phyloP scores from a whole-genome alignment of 2,797 vertebrate genomes.

The Sebastes aleutianus region DNA sequence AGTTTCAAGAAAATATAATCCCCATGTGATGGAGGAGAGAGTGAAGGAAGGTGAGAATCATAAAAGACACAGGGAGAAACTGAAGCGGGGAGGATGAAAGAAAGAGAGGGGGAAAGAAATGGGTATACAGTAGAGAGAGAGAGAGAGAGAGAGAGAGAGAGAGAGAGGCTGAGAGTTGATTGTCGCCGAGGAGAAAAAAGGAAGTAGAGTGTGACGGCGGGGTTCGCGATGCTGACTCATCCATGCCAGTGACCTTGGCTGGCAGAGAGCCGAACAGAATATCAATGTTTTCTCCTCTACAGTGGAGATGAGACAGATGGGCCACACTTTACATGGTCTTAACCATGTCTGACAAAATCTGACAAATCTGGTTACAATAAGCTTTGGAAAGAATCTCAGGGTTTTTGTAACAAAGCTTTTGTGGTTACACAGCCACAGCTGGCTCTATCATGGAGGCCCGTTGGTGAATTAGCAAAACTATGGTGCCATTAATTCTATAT shows the following conservation, averaged over 20 bases:
- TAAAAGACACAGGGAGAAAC: not conserved
- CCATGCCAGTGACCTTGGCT: constrained; percentile 56
- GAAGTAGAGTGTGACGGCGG: constrained; percentile 58
- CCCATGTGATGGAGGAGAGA: constrained; percentile 9
- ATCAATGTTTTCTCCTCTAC: constrained; percentile 32
- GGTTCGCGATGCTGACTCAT: constrained; percentile 62
- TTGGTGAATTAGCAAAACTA: not conserved
- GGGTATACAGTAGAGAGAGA: not conserved
- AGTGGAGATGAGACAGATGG: not conserved
- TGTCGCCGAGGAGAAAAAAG: constrained; percentile 3
- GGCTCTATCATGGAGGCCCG: not conserved
- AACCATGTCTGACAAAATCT: constrained; percentile 13
- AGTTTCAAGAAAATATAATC: constrained; percentile 49
- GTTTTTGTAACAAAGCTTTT: not conserved
- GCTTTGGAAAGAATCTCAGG: not conserved
- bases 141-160: not conserved
- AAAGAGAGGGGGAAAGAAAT: not conserved
- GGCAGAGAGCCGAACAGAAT: constrained; percentile 40
- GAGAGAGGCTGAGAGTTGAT: constrained; percentile 25
- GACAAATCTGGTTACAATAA: not conserved
- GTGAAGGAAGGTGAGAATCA: not conserved
- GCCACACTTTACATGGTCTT: constrained; percentile 7
- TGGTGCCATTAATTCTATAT: not conserved
- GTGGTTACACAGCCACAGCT: not conserved
- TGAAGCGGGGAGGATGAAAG: not conserved